These are phyloP conservation scores for Mythimna lalbum DNA, from an alignment of 2,888 invertebrate species.

Conservation along the genomic window DNA sequence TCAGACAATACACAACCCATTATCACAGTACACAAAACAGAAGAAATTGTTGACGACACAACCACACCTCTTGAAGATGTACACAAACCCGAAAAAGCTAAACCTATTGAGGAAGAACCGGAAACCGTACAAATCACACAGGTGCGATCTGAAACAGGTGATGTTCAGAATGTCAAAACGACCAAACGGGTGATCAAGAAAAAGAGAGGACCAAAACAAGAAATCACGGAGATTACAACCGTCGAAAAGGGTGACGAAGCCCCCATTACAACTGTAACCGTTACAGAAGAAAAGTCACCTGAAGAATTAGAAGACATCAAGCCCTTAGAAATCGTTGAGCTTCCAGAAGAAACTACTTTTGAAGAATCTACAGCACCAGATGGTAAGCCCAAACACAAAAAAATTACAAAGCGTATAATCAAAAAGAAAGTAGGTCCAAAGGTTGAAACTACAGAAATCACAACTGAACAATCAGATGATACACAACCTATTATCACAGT, in stretches of 20 bases:
- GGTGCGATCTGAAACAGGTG: too few species aligned
- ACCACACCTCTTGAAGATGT: slow-evolving; percentile 16
- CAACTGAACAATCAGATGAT: slow-evolving; percentile 55
- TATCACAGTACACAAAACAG: slow-evolving; percentile 17
- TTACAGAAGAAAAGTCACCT: too few species aligned
- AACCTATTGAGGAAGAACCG: too few species aligned
- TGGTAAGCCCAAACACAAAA: slow-evolving; percentile 5
- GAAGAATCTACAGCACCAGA: slow-evolving; percentile 10
- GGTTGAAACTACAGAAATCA: background rate
- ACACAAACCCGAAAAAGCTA: background rate
- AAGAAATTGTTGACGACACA: slow-evolving; percentile 21
- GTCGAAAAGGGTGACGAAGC: too few species aligned
- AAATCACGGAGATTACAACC: too few species aligned
- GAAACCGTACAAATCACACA: too few species aligned
- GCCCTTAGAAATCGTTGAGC: slow-evolving; percentile 52
- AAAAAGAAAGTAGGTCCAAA: slow-evolving; percentile 1
- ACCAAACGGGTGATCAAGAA: too few species aligned
- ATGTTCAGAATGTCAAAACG: too few species aligned
- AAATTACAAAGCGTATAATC: slow-evolving; percentile 36
- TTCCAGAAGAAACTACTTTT: slow-evolving; percentile 52
- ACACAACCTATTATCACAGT: slow-evolving; percentile 61
- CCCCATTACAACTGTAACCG: too few species aligned
- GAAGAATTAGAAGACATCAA: slow-evolving; percentile 23
- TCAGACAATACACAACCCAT: slow-evolving; percentile 24
- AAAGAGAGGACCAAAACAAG: too few species aligned